These are phyloP conservation scores for Diabrotica undecimpunctata DNA, from an alignment of 1,140 invertebrate genomes.

Conservation along the genomic window DNA sequence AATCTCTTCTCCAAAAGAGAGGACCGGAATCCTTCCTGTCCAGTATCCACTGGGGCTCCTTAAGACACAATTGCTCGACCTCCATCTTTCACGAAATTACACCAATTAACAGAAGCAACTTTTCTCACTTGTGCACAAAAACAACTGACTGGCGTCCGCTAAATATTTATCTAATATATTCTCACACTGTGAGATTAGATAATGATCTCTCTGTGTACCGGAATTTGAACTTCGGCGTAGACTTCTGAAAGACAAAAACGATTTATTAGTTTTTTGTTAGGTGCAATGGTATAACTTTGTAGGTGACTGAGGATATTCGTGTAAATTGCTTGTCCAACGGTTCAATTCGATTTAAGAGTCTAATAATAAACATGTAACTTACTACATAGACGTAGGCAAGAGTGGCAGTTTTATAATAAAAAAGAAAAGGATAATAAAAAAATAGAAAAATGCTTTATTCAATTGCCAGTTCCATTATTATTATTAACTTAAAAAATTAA, in stretches of 20 bases:
- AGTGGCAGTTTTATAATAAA: no score
- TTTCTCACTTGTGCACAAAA: background rate
- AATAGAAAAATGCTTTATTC: no score
- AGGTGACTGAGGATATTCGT: no score
- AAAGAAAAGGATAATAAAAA: no score
- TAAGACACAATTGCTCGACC: slow-evolving; percentile 27
- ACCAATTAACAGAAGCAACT: background rate
- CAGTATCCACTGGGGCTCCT: slow-evolving; percentile 50
- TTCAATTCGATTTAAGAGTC: background rate
- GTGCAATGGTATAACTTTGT: no score
- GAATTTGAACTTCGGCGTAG: background rate
- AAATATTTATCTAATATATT: background rate
- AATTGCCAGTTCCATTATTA: no score
- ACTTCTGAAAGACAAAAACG: background rate
- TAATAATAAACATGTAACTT: background rate
- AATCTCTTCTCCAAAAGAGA: slow-evolving; percentile 50
- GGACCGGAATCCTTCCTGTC: slow-evolving; percentile 47
- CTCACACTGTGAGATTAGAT: no score
- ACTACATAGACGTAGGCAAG: no score
- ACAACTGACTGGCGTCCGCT: background rate
- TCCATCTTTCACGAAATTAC: slow-evolving; percentile 5
- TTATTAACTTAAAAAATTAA: no score
- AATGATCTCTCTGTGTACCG: background rate
- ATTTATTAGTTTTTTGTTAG: background rate
- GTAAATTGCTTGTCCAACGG: background rate